Conservation (phyloP, 2,797 vertebrate species). For the Decapterus maruadsi region DNA sequence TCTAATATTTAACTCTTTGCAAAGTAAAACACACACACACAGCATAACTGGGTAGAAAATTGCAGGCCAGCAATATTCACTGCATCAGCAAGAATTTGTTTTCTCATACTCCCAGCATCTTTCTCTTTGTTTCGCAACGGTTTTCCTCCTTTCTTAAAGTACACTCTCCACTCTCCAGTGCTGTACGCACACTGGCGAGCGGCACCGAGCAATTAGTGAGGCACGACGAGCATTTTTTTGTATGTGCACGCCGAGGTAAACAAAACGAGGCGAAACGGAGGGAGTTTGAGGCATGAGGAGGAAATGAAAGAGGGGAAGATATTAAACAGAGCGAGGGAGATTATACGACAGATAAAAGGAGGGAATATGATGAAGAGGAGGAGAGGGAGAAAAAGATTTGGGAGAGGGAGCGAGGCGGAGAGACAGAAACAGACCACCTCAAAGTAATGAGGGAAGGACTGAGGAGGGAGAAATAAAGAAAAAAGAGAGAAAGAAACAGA, state of each 20-base stretch:
- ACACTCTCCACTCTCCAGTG: constrained; percentile 7
- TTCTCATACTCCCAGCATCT: constrained; percentile 61
- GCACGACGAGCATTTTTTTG: constrained; percentile 47
- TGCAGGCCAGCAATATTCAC: constrained; percentile 55
- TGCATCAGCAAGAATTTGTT: constrained; percentile 75
- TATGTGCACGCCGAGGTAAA: constrained; percentile 59
- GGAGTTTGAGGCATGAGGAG: constrained; percentile 39
- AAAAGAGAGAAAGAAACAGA: constrained; percentile 58
- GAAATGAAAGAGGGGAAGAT: constrained; percentile 58
- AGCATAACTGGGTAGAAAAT: constrained; percentile 48
- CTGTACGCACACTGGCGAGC: constrained; percentile 18
- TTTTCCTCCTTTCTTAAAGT: constrained; percentile 36
- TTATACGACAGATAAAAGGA: constrained; percentile 45
- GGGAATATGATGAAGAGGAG: constrained; percentile 15
- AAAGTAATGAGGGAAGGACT: constrained; percentile 56
- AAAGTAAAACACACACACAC: constrained; percentile 34
- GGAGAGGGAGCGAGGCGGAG: constrained; percentile 24
- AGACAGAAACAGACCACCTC: constrained; percentile 69
- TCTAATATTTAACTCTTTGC: constrained; percentile 56
- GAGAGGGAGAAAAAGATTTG: not conserved
- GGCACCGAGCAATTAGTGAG: constrained; percentile 35
- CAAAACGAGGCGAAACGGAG: constrained; percentile 33
- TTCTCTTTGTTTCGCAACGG: constrained; percentile 53
- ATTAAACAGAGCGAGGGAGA: constrained; percentile 56
- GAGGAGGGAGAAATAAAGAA: constrained; percentile 56